phyloP scores from a whole-genome alignment of 2,797 vertebrate species.

The Acipenser oxyrinchus region DNA sequence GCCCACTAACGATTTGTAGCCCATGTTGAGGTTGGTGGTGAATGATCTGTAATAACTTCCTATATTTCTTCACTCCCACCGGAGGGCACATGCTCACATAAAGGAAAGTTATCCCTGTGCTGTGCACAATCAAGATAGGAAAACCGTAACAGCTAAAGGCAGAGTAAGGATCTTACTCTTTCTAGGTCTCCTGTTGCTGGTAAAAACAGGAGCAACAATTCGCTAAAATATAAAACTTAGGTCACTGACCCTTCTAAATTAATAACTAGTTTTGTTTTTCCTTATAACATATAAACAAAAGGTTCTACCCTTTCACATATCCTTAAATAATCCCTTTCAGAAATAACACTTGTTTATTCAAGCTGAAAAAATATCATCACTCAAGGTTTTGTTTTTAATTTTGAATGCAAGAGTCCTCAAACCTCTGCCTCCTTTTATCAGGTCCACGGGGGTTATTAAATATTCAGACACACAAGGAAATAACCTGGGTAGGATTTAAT shows the following conservation, averaged over 20 bases:
- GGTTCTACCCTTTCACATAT: too few relatives aligned
- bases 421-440: background rate
- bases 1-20: background rate
- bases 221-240: too few relatives aligned
- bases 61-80: background rate
- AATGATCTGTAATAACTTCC: background rate
- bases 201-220: too few relatives aligned
- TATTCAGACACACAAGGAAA: too few relatives aligned
- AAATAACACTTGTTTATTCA: too few relatives aligned
- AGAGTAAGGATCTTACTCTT: background rate
- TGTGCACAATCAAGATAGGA: conserved; percentile 1
- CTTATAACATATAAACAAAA: too few relatives aligned
- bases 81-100: background rate
- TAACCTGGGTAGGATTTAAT: too few relatives aligned
- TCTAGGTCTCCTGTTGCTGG: background rate
- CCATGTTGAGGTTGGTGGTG: background rate
- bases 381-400: background rate
- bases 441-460: too few relatives aligned
- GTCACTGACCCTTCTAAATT: too few relatives aligned
- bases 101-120: background rate
- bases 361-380: background rate
- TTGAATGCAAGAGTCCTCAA: background rate
- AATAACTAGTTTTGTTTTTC: too few relatives aligned
- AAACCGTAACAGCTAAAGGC: background rate
- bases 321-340: too few relatives aligned